A percentile compares a stretch with the other conserved stretches of the same genome.
Evolutionary conservation across 2,113 vertebrate species (phyloP).

Genomic region (Azemiops feae): DNA sequence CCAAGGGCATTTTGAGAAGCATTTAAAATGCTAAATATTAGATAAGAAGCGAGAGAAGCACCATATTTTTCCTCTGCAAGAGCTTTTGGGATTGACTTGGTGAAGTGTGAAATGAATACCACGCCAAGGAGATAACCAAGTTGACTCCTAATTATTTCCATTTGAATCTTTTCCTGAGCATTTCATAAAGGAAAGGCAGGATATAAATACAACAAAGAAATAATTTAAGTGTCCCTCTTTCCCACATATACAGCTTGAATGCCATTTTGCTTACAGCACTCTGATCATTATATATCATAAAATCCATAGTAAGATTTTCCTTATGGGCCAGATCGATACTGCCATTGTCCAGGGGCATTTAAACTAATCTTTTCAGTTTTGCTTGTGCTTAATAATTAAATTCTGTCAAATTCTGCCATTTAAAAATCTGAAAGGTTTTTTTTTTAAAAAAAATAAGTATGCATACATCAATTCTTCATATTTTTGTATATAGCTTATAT

Average conservation of each 20-base stretch:
- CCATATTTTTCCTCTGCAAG: background rate
- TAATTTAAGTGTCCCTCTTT: background rate
- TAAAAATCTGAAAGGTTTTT: background rate
- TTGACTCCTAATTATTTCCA: background rate
- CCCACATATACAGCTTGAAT: background rate
- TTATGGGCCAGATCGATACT: background rate
- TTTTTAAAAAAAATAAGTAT: background rate
- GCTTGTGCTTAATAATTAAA: background rate
- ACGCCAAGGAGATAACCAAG: background rate
- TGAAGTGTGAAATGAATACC: background rate
- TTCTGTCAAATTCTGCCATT: background rate
- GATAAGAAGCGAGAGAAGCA: background rate
- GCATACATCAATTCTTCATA: background rate
- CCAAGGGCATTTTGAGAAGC: background rate
- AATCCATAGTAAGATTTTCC: background rate
- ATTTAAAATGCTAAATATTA: background rate
- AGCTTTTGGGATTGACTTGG: background rate
- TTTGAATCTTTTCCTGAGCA: background rate
- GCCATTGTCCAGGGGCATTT: background rate
- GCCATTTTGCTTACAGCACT: background rate
- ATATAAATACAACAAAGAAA: background rate
- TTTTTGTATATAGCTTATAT: background rate
- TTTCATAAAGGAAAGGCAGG: background rate
- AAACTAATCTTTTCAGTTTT: background rate
- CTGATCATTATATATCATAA: background rate